phyloP scores from a whole-genome alignment of 2,888 invertebrate species.

The Limnephilus auricula region DNA sequence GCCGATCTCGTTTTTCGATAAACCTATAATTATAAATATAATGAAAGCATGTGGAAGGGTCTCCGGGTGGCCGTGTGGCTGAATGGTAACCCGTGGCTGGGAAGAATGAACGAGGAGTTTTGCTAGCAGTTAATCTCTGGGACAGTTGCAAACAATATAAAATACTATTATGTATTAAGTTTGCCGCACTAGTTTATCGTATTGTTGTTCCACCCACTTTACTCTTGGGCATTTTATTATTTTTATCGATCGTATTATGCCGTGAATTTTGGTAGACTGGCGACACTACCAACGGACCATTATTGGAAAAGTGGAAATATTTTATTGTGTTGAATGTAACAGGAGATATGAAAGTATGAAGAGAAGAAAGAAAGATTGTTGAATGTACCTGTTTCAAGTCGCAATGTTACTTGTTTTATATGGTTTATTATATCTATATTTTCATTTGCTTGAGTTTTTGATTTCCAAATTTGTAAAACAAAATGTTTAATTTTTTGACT shows the following conservation, averaged over 20 bases:
- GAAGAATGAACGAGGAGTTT: constrained; percentile 8
- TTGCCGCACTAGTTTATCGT: constrained; percentile 36
- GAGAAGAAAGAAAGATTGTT: constrained; percentile 40
- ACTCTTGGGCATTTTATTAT: constrained; percentile 47
- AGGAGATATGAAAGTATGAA: constrained; percentile 28
- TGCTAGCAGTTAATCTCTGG: constrained; percentile 38
- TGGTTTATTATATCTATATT: constrained; percentile 59
- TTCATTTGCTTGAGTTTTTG: constrained; percentile 51
- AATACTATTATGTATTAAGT: constrained; percentile 46
- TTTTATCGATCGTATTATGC: constrained; percentile 29
- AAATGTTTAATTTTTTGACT: constrained; percentile 58
- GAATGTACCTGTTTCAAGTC: constrained; percentile 65
- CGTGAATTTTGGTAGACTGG: not conserved
- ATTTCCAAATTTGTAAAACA: constrained; percentile 61
- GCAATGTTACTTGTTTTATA: constrained; percentile 66
- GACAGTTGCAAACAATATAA: constrained; percentile 48
- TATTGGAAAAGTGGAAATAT: constrained; percentile 27
- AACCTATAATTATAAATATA: constrained; percentile 58
- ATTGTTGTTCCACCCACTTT: constrained; percentile 30
- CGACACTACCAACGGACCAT: not conserved
- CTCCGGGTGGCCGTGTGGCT: not conserved
- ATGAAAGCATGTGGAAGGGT: constrained; percentile 9
- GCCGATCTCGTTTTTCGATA: constrained; percentile 66
- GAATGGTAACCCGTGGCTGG: not conserved
- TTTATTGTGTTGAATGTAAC: constrained; percentile 53